A percentile compares a stretch with the other conserved stretches of the same genome.
Evolutionary conservation across 2,797 vertebrate genomes (phyloP).

Genomic region (Enteromius afrohamiltoni): DNA sequence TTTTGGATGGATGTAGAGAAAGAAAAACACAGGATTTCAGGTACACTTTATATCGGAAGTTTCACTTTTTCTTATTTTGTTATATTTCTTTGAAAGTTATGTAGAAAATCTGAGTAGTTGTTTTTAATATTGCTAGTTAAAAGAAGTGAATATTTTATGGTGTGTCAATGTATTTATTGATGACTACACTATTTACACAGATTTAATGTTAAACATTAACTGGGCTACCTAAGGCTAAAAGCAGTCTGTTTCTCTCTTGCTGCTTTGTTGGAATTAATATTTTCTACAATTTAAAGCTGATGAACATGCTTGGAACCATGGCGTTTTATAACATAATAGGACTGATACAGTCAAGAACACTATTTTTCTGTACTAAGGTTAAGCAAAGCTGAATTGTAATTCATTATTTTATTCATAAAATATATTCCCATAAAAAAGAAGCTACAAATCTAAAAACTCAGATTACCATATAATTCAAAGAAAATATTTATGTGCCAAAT

Average conservation of each 20-base stretch:
- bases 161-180: background rate
- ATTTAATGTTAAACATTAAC: background rate
- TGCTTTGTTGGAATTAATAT: background rate
- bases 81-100: background rate
- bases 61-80: background rate
- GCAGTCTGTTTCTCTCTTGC: background rate
- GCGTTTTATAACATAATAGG: background rate
- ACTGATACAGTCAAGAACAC: background rate
- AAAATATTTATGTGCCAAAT: background rate
- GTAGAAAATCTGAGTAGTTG: background rate
- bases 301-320: background rate
- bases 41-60: background rate
- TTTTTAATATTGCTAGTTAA: background rate
- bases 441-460: background rate
- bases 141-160: background rate
- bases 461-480: background rate
- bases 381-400: conserved; percentile 5
- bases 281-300: background rate
- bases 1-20: conserved; percentile 49
- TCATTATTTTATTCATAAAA: background rate
- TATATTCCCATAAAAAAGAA: background rate
- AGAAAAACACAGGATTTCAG: background rate
- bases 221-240: background rate
- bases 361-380: background rate
- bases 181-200: background rate